Conservation (phyloP, 2,888 invertebrate genomes). For the Drosophila antonietae region DNA sequence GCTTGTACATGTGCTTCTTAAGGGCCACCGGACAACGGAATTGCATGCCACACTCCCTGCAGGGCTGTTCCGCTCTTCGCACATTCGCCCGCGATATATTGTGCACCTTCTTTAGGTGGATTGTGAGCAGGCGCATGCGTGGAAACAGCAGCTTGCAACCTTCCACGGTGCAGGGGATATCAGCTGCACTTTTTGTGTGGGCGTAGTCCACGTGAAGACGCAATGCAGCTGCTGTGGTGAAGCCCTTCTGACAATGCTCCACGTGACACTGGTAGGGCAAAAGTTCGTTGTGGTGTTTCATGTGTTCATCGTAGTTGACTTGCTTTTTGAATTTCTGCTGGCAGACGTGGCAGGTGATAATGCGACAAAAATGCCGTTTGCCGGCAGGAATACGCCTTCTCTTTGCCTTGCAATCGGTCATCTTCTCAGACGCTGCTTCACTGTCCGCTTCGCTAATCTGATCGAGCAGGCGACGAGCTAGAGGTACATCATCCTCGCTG, state of each 20-base stretch:
- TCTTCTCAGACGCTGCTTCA: conserved; percentile 1
- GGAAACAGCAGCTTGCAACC: conserved; percentile 78
- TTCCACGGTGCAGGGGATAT: conserved; percentile 73
- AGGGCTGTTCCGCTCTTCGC: conserved; percentile 72
- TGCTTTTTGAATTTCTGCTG: conserved; percentile 79
- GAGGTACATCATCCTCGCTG: conserved; percentile 74
- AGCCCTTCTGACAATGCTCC: conserved; percentile 77
- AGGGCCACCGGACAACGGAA: conserved; percentile 82
- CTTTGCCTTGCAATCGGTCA: conserved; percentile 19
- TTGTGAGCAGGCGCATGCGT: conserved; percentile 77
- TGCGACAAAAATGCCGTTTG: conserved; percentile 58
- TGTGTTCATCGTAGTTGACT: conserved; percentile 77
- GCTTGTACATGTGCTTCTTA: conserved; percentile 82
- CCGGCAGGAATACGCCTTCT: conserved; percentile 47
- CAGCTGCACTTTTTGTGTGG: conserved; percentile 71
- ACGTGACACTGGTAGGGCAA: conserved; percentile 79
- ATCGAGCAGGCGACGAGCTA: conserved; percentile 60
- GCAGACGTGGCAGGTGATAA: conserved; percentile 77
- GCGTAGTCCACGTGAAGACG: conserved; percentile 79
- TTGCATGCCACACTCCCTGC: conserved; percentile 78
- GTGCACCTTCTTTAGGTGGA: conserved; percentile 80
- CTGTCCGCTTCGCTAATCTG: conserved; percentile 1
- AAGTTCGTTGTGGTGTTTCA: conserved; percentile 82
- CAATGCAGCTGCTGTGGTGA: conserved; percentile 79
- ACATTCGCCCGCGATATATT: conserved; percentile 55